Conservation (phyloP, 2,113 vertebrate species). For the Tragulus kanchil region DNA sequence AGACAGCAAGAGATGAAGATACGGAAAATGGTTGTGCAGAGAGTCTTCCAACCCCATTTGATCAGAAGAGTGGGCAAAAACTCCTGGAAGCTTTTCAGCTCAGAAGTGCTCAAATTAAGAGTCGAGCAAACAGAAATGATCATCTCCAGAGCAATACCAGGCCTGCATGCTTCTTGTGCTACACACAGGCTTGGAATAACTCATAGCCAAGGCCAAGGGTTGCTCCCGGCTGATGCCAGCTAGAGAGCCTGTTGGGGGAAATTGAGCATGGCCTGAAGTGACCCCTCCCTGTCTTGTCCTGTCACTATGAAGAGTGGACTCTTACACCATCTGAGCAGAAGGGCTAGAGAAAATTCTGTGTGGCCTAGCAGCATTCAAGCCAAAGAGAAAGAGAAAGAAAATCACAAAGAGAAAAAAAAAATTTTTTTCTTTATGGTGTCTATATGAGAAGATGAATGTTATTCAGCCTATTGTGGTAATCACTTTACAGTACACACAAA, state of each 20-base stretch:
- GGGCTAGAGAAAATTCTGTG: background rate
- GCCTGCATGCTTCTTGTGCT: background rate
- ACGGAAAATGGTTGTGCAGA: background rate
- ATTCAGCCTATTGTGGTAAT: background rate
- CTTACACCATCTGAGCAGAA: background rate
- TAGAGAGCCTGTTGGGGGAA: background rate
- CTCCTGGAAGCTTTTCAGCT: background rate
- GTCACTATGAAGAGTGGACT: background rate
- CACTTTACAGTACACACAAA: background rate
- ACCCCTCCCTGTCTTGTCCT: background rate
- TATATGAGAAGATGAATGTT: background rate
- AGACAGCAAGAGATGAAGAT: background rate
- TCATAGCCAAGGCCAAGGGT: background rate
- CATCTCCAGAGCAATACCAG: background rate
- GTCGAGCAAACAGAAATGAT: background rate
- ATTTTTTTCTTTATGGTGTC: background rate
- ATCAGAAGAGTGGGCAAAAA: background rate
- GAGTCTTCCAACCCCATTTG: background rate
- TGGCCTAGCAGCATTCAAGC: background rate
- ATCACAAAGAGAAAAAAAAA: background rate
- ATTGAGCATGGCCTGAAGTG: background rate
- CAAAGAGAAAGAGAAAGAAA: background rate
- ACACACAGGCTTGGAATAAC: background rate
- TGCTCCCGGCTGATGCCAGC: background rate
- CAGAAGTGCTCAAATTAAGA: background rate